Percentiles rank a stretch among this genome's conserved stretches.
phyloP scores from a whole-genome alignment of 2,113 vertebrate species.

The Amblyopsis rosae region DNA sequence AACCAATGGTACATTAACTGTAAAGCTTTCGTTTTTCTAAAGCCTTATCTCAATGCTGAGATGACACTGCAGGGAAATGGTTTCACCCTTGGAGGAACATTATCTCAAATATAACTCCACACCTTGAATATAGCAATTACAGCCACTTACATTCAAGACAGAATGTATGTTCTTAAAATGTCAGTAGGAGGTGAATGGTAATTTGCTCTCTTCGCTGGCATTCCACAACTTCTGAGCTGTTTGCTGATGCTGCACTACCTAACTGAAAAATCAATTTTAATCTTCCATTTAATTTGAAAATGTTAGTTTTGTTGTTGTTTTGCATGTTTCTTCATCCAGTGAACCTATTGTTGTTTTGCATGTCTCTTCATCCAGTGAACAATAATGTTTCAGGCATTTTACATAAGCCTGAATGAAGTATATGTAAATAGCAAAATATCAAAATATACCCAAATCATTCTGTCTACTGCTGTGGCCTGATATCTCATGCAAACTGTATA shows the following conservation, averaged over 20 bases:
- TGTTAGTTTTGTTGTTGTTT: too few species aligned
- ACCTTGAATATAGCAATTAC: slow-evolving; percentile 53
- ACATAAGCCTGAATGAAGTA: too few species aligned
- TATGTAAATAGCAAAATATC: too few species aligned
- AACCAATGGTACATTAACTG: slow-evolving; percentile 55
- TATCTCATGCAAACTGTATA: too few species aligned
- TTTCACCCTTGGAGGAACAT: slow-evolving; percentile 43
- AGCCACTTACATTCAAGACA: slow-evolving; percentile 31
- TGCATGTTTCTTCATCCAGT: too few species aligned
- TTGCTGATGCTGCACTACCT: neutral
- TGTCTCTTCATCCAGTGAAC: too few species aligned
- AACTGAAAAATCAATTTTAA: neutral
- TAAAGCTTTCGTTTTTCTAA: slow-evolving; percentile 43
- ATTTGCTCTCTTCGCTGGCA: slow-evolving; percentile 20
- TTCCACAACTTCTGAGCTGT: neutral
- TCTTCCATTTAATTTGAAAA: neutral
- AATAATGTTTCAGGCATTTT: too few species aligned
- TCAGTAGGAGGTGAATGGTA: slow-evolving; percentile 25
- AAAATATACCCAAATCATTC: too few species aligned
- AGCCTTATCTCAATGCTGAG: slow-evolving; percentile 48
- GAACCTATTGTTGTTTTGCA: too few species aligned
- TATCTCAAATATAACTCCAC: slow-evolving; percentile 41
- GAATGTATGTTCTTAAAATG: slow-evolving; percentile 16
- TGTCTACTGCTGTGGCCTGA: too few species aligned
- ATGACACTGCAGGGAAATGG: slow-evolving; percentile 41